Conservation (phyloP, 2,797 vertebrate genomes). For the Sebastes ruberrimus region DNA sequence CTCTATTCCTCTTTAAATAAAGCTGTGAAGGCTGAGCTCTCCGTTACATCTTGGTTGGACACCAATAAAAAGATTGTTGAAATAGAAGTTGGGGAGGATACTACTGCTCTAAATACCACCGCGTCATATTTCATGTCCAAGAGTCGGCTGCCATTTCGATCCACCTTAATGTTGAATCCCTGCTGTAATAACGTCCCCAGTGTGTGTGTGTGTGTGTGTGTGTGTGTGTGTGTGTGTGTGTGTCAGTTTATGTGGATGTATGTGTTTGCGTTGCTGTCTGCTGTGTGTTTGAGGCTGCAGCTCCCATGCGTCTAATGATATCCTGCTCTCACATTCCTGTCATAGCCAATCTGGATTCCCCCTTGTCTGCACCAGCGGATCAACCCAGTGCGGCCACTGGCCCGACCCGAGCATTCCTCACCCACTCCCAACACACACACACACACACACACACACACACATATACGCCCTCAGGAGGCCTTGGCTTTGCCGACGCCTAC, state of each 20-base stretch:
- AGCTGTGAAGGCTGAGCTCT: background rate
- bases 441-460: slow-evolving; percentile 5
- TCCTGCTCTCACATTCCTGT: slow-evolving; percentile 80
- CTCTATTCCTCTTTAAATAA: background rate
- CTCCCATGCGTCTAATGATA: slow-evolving; percentile 77
- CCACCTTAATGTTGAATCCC: background rate
- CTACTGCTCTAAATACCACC: slow-evolving; percentile 19
- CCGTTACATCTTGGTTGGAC: background rate
- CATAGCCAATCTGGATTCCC: slow-evolving; percentile 75
- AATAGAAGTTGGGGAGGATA: background rate
- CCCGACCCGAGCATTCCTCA: slow-evolving; percentile 73
- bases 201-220: background rate
- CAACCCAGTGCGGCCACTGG: slow-evolving; percentile 65
- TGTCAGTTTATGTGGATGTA: slow-evolving; percentile 17
- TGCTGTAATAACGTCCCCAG: slow-evolving; percentile 23
- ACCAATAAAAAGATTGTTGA: background rate
- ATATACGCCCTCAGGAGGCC: slow-evolving; percentile 50
- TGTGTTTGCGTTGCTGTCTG: slow-evolving; percentile 50
- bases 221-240: slow-evolving; percentile 2
- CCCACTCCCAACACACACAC: slow-evolving; percentile 43
- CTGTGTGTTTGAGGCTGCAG: slow-evolving; percentile 62
- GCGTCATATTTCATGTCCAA: slow-evolving; percentile 26
- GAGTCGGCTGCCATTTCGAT: slow-evolving; percentile 57
- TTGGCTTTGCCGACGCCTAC: slow-evolving; percentile 42
- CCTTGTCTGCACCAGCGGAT: slow-evolving; percentile 65